These are phyloP conservation scores for Cordilura impudica DNA, from an alignment of 2,888 invertebrate species.

Conservation along the genomic window DNA sequence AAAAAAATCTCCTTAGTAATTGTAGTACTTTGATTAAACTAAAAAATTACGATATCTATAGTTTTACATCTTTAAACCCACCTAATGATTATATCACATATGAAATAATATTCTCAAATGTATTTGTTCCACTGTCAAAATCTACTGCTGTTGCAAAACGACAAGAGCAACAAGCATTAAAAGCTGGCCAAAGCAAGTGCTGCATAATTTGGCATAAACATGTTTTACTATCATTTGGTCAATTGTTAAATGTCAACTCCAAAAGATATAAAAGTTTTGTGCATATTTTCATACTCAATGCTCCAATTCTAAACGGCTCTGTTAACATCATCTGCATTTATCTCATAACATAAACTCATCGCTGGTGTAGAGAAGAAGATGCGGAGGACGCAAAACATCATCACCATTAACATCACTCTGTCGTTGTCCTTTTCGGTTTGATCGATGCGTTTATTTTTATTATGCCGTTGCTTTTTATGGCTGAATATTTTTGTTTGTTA, in stretches of 20 bases:
- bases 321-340: slow-evolving; percentile 36
- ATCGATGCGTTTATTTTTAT: slow-evolving; percentile 62
- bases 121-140: slow-evolving; percentile 28
- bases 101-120: too few relatives aligned
- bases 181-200: slow-evolving; percentile 59
- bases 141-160: not conserved
- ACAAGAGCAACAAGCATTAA: not conserved
- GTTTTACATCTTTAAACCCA: too few relatives aligned
- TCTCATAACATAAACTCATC: slow-evolving; percentile 41
- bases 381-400: slow-evolving; percentile 30
- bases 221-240: slow-evolving; percentile 61
- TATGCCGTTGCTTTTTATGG: slow-evolving; percentile 60
- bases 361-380: not conserved
- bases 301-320: slow-evolving; percentile 50
- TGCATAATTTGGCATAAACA: slow-evolving; percentile 64
- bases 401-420: slow-evolving; percentile 56
- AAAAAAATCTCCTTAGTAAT: too few relatives aligned
- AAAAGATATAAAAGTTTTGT: slow-evolving; percentile 46
- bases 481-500: slow-evolving; percentile 46
- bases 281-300: slow-evolving; percentile 31
- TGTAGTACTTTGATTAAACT: too few relatives aligned
- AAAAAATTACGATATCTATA: too few relatives aligned
- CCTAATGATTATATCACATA: too few relatives aligned
- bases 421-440: slow-evolving; percentile 48
- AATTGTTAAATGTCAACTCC: slow-evolving; percentile 60